These are phyloP conservation scores for Barbus barbus DNA, from an alignment of 2,113 vertebrate species.

Conservation along the genomic window DNA sequence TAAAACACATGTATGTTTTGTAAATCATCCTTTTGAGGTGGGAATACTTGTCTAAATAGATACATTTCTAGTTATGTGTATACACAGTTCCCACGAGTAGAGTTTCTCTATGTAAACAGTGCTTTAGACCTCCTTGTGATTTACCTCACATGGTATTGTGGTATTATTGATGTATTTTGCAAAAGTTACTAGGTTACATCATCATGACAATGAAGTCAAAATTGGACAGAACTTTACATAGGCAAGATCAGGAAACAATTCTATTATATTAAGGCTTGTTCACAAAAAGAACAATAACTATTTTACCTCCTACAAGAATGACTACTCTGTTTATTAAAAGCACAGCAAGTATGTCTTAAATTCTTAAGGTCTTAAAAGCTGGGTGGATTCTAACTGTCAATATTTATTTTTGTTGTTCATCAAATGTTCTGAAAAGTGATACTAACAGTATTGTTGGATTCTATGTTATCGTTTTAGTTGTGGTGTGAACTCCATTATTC, in stretches of 20 bases:
- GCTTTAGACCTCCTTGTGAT: neutral
- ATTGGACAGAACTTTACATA: neutral
- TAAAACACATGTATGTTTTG: neutral
- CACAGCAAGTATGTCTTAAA: neutral
- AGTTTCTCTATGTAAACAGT: neutral
- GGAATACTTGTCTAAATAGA: neutral
- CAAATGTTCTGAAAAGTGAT: neutral
- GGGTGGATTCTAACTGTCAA: neutral
- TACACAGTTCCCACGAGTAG: neutral
- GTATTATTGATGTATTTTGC: neutral
- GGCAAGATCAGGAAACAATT: neutral
- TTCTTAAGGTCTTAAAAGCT: neutral
- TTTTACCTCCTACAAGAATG: neutral
- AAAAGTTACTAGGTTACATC: neutral
- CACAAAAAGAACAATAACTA: neutral
- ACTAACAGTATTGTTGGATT: neutral
- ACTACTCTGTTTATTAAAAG: neutral
- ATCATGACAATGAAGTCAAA: neutral
- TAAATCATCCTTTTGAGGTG: neutral
- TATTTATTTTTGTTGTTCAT: neutral
- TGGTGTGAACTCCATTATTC: neutral
- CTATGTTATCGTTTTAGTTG: no score
- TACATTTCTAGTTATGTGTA: neutral
- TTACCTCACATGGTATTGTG: neutral
- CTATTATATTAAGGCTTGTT: neutral